Evolutionary conservation across 1,140 invertebrate genomes (phyloP).

Genomic region (Oryzaephilus surinamensis): DNA sequence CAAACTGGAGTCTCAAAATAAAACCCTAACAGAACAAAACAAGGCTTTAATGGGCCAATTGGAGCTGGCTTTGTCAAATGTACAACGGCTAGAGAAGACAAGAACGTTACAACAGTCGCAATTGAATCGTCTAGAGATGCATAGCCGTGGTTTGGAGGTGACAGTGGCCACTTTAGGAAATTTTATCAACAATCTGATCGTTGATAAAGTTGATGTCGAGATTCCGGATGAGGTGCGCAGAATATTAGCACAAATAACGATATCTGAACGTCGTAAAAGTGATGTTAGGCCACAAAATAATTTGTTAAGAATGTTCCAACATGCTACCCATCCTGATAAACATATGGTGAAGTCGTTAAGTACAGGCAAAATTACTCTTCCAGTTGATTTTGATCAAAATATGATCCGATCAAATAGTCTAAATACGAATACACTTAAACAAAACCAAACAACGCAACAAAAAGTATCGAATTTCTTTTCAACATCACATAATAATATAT

Average conservation of each 20-base stretch:
- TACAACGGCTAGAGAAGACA: constrained; percentile 50
- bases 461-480: constrained; percentile 51
- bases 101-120: constrained; percentile 45
- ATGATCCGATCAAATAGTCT: constrained; percentile 25
- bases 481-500: constrained; percentile 52
- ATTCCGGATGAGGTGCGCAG: constrained; percentile 53
- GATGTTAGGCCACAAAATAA: constrained; percentile 19
- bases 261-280: constrained; percentile 18
- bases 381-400: constrained; percentile 13
- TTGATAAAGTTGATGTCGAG: constrained; percentile 47
- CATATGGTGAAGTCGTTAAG: constrained; percentile 28
- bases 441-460: constrained; percentile 40
- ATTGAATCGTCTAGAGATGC: constrained; percentile 48
- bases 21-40: constrained; percentile 47
- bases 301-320: constrained; percentile 22
- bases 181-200: constrained; percentile 49
- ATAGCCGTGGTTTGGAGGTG: constrained; percentile 52
- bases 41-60: constrained; percentile 49
- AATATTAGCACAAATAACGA: constrained; percentile 44
- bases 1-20: constrained; percentile 44
- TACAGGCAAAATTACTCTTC: constrained; percentile 24
- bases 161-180: constrained; percentile 49
- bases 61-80: constrained; percentile 50
- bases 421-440: constrained; percentile 33
- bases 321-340: constrained; percentile 13